A percentile compares a stretch with the other conserved stretches of the same genome.
These are phyloP conservation scores for Manis pentadactyla DNA, from an alignment of 2,797 vertebrate species.

Conservation along the genomic window DNA sequence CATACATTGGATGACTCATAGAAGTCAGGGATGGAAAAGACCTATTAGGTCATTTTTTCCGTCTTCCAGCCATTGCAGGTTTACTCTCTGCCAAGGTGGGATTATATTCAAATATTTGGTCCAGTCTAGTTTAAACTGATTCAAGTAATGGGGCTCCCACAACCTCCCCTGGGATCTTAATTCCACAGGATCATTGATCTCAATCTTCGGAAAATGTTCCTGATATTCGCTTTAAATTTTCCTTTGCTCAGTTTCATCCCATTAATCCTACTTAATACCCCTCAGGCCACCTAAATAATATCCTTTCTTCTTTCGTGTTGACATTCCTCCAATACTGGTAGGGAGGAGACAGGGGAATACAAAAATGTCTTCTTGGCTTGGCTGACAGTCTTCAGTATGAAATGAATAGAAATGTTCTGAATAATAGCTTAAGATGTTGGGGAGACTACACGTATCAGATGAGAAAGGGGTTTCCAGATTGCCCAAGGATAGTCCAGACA, in stretches of 20 bases:
- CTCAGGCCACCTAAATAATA: constrained; percentile 84
- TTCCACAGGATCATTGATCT: constrained; percentile 85
- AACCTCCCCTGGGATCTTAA: constrained; percentile 83
- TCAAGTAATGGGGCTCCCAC: constrained; percentile 87
- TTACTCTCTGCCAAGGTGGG: constrained; percentile 87
- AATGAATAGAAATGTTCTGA: constrained; percentile 73
- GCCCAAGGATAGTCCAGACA: constrained; percentile 39
- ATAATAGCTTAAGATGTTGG: constrained; percentile 68
- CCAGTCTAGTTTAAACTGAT: constrained; percentile 86
- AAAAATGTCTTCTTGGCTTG: constrained; percentile 78
- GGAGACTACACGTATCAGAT: constrained; percentile 39
- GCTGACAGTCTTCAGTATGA: constrained; percentile 47
- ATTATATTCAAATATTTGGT: constrained; percentile 89
- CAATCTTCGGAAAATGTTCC: constrained; percentile 86
- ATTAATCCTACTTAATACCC: constrained; percentile 83
- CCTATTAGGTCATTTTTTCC: constrained; percentile 89
- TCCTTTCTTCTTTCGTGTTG: constrained; percentile 81
- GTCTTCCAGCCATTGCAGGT: constrained; percentile 83
- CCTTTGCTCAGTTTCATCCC: constrained; percentile 86
- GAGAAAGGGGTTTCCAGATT: constrained; percentile 75
- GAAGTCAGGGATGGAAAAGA: constrained; percentile 87
- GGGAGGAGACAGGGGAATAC: constrained; percentile 72
- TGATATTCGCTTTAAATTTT: constrained; percentile 86
- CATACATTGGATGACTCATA: constrained; percentile 87
- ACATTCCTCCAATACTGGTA: constrained; percentile 83